Percentiles rank a stretch among this genome's conserved stretches.
phyloP scores from a whole-genome alignment of 1,140 invertebrate species.

The Atopsyche davidsoni region DNA sequence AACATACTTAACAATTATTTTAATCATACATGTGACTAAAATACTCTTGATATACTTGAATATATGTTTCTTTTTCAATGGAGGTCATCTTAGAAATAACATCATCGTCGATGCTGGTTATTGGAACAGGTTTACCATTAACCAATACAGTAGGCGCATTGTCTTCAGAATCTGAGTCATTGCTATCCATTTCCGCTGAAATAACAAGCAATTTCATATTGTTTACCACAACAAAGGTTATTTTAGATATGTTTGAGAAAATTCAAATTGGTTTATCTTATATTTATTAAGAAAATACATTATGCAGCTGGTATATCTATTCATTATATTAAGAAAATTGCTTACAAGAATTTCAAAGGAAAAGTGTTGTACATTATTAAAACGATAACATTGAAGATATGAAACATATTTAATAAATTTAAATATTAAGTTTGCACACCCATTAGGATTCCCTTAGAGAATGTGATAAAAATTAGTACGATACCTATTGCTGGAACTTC shows the following conservation, averaged over 20 bases:
- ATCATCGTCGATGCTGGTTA: constrained; percentile 64
- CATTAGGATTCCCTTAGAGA: too few species aligned
- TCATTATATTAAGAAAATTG: constrained; percentile 12
- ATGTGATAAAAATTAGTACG: constrained; percentile 30
- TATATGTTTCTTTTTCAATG: constrained; percentile 89
- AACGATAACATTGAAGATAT: too few species aligned
- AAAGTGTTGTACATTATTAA: too few species aligned
- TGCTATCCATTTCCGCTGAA: constrained; percentile 65
- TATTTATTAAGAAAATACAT: constrained; percentile 6
- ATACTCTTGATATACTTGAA: constrained; percentile 89
- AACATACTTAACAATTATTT: constrained; percentile 2
- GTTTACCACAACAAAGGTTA: neutral
- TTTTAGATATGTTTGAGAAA: neutral
- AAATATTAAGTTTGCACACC: constrained; percentile 1
- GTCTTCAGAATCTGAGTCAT: constrained; percentile 83
- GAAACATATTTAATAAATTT: neutral
- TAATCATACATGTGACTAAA: constrained; percentile 75
- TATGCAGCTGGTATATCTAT: constrained; percentile 10
- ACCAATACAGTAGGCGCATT: constrained; percentile 77
- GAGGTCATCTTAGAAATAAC: constrained; percentile 88
- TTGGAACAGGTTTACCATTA: constrained; percentile 68
- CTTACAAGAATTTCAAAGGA: too few species aligned
- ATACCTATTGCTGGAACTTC: constrained; percentile 58
- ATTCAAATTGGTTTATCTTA: neutral
- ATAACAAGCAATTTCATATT: constrained; percentile 25